Evolutionary conservation across 2,113 vertebrate species (phyloP).

Genomic region (Pampusana beccarii): DNA sequence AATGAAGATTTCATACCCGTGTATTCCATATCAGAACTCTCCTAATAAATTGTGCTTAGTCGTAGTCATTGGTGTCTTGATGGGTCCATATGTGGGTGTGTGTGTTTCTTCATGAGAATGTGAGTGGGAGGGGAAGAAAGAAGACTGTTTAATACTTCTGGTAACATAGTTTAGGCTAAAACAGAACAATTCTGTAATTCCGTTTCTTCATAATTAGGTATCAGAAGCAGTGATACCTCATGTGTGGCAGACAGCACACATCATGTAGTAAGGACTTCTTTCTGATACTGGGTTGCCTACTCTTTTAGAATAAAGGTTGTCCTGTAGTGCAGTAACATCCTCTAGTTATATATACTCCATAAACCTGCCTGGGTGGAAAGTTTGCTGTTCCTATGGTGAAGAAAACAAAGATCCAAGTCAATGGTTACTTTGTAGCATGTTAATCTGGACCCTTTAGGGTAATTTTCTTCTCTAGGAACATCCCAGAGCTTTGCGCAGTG

Average conservation of each 20-base stretch:
- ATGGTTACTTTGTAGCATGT: neutral
- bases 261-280: neutral
- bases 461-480: neutral
- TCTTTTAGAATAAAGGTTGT: neutral
- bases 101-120: neutral
- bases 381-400: neutral
- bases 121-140: neutral
- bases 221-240: neutral
- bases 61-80: neutral
- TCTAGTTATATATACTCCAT: neutral
- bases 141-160: neutral
- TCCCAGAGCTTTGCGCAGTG: neutral
- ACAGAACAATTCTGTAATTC: neutral
- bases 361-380: neutral
- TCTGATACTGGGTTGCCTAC: neutral
- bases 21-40: neutral
- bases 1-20: neutral
- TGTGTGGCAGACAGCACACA: neutral
- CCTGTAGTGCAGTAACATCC: neutral
- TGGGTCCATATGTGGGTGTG: too few relatives aligned
- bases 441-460: neutral
- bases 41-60: neutral
- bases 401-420: neutral
- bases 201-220: neutral
- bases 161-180: neutral